A percentile compares a stretch with the other conserved stretches of the same genome.
Evolutionary conservation across 2,797 vertebrate species (phyloP).

Genomic region (Gambelia wislizenii): DNA sequence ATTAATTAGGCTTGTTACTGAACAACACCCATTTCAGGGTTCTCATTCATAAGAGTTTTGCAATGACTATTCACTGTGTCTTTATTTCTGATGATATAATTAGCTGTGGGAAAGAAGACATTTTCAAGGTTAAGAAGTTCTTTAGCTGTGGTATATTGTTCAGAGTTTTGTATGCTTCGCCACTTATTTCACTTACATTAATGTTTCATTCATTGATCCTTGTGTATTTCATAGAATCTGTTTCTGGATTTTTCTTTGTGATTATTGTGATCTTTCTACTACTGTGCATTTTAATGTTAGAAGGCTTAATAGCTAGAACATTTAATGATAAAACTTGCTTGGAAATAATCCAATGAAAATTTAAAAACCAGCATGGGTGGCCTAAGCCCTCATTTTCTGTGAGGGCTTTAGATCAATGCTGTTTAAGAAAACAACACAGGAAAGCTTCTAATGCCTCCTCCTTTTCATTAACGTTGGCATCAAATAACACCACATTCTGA

Average conservation of each 20-base stretch:
- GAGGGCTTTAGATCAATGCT: conserved; percentile 2
- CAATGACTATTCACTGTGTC: background rate
- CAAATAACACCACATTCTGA: rapidly evolving
- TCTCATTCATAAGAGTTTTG: background rate
- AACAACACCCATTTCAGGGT: background rate
- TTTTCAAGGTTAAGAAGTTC: conserved; percentile 25
- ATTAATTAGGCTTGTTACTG: background rate
- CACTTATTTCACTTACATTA: conserved; percentile 9
- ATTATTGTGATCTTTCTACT: background rate
- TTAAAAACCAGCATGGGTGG: background rate
- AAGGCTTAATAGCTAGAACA: background rate
- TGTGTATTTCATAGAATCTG: background rate
- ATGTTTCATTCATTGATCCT: conserved; percentile 20
- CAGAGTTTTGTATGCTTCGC: conserved; percentile 8
- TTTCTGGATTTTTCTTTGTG: background rate
- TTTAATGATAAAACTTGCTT: background rate
- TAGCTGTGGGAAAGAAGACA: background rate
- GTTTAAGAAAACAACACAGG: background rate
- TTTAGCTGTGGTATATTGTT: background rate
- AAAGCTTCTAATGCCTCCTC: background rate
- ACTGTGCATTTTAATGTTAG: conserved; percentile 23
- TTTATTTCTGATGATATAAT: background rate
- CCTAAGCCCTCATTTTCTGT: background rate
- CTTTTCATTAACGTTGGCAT: background rate
- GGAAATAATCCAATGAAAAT: conserved; percentile 9